Conservation (phyloP, 37 sponge, comb jelly and placozoan genomes). For the Axinella damicornis region DNA sequence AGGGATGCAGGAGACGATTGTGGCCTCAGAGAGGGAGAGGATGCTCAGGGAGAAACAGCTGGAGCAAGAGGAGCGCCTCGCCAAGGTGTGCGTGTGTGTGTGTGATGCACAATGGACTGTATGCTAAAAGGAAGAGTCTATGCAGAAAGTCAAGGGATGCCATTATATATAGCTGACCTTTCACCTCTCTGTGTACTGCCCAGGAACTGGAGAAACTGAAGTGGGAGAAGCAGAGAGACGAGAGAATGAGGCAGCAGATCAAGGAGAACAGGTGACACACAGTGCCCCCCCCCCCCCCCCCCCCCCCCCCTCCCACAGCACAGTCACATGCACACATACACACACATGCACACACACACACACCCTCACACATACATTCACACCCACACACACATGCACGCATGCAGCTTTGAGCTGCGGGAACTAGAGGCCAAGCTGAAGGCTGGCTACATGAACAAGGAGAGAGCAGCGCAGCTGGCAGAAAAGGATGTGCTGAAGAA, state of each 20-base stretch:
- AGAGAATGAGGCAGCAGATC: slow-evolving; percentile 90
- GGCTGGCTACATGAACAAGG: slow-evolving; percentile 97
- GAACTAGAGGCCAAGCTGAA: slow-evolving; percentile 94
- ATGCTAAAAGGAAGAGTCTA: too few relatives aligned
- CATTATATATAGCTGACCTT: too few relatives aligned
- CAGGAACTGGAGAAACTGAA: slow-evolving; percentile 89
- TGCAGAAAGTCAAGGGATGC: too few relatives aligned
- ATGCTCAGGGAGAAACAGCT: slow-evolving; percentile 76
- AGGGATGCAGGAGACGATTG: slow-evolving; percentile 74
- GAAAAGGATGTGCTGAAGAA: slow-evolving; percentile 80
- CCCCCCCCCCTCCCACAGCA: too few relatives aligned
- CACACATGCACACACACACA: too few relatives aligned
- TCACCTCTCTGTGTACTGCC: not conserved
- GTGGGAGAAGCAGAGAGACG: slow-evolving; percentile 76
- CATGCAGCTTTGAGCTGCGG: slow-evolving; percentile 81
- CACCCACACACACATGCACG: too few relatives aligned
- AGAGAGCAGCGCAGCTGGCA: slow-evolving; percentile 96
- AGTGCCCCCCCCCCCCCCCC: too few relatives aligned
- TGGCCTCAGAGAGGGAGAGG: slow-evolving; percentile 56
- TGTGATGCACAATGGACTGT: too few relatives aligned
- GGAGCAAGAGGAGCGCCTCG: slow-evolving; percentile 88
- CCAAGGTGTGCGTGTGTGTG: slow-evolving; percentile 31
- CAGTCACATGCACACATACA: too few relatives aligned
- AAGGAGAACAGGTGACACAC: slow-evolving; percentile 89
- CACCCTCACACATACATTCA: not conserved